phyloP scores from a whole-genome alignment of 2,113 vertebrate species.

The Ibidorhyncha struthersii region DNA sequence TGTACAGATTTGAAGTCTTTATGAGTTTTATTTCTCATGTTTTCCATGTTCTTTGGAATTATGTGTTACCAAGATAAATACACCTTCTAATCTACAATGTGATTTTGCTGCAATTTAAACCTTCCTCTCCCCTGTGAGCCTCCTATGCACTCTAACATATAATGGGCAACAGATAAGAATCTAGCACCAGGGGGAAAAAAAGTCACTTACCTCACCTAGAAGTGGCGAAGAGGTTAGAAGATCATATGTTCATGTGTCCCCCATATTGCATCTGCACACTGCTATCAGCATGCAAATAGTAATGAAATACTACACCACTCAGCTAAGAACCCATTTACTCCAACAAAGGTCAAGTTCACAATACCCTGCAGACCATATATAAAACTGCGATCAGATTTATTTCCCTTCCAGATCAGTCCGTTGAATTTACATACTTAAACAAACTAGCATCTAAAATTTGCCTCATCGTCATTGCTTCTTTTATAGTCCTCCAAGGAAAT shows the following conservation, averaged over 20 bases:
- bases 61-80: neutral
- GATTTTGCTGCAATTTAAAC: neutral
- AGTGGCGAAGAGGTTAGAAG: neutral
- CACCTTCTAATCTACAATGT: neutral
- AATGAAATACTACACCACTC: neutral
- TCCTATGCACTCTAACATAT: neutral
- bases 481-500: constrained; percentile 56
- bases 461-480: constrained; percentile 4
- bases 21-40: neutral
- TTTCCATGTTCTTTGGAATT: neutral
- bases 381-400: constrained; percentile 36
- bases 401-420: constrained; percentile 43
- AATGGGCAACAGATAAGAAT: neutral
- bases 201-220: neutral
- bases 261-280: neutral
- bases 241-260: neutral
- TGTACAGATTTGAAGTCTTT: neutral
- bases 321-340: neutral
- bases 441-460: constrained; percentile 50
- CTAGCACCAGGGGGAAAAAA: neutral
- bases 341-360: constrained; percentile 47
- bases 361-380: neutral
- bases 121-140: neutral
- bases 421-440: constrained; percentile 63
- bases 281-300: neutral